These are phyloP conservation scores for Mylabris phalerata DNA, from an alignment of 1,140 invertebrate species.

Conservation along the genomic window DNA sequence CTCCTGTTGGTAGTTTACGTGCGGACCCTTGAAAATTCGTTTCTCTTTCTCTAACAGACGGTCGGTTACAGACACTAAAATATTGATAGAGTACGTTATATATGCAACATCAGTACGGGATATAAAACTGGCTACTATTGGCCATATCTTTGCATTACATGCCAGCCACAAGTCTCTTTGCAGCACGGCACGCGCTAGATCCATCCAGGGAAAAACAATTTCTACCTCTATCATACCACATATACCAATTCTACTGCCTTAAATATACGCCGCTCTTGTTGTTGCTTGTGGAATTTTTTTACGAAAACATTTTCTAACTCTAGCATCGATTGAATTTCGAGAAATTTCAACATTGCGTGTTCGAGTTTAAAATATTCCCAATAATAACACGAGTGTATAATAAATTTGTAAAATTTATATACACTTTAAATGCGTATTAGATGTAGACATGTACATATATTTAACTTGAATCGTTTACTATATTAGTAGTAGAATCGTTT, in stretches of 20 bases:
- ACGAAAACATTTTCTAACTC: too few relatives aligned
- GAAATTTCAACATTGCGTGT: too few relatives aligned
- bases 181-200: constrained; percentile 34
- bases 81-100: constrained; percentile 42
- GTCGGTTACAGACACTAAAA: constrained; percentile 38
- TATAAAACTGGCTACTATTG: constrained; percentile 44
- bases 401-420: too few relatives aligned
- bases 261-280: neutral
- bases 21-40: neutral
- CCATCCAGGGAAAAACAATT: constrained; percentile 41
- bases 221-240: constrained; percentile 25
- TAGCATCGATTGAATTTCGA: too few relatives aligned
- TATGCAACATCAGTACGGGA: constrained; percentile 44
- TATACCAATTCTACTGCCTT: neutral
- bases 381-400: neutral
- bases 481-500: neutral
- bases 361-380: neutral
- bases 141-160: constrained; percentile 44
- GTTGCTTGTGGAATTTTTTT: neutral
- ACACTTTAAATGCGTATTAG: constrained; percentile 9
- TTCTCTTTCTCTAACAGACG: too few relatives aligned
- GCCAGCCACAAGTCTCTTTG: constrained; percentile 17
- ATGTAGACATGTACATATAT: neutral
- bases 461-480: too few relatives aligned
- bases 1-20: constrained; percentile 10